Conservation (phyloP, 2,888 invertebrate species). For the Aphidoletes aphidimyza region DNA sequence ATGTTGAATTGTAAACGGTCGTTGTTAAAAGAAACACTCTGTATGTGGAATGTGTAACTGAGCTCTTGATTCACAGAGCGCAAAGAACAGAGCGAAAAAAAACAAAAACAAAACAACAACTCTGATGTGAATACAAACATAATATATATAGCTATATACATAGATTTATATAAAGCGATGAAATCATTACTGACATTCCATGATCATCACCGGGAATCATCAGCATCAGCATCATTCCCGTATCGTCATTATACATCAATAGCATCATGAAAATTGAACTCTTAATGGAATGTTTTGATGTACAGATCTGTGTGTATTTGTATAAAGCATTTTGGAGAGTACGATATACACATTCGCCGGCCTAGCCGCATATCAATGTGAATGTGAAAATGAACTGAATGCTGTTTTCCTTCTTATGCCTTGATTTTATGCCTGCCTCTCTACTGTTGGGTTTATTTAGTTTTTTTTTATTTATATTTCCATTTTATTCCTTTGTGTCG, state of each 20-base stretch:
- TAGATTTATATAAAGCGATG: not conserved
- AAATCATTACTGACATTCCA: conserved; percentile 37
- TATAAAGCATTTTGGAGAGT: not conserved
- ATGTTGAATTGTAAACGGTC: too few relatives aligned
- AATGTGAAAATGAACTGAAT: not conserved
- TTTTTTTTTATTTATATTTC: not conserved
- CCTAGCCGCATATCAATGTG: not conserved
- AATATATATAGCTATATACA: not conserved
- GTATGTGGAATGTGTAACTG: not conserved
- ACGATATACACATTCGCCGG: not conserved
- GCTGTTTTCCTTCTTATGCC: too few relatives aligned
- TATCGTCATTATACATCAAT: conserved; percentile 43
- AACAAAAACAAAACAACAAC: not conserved
- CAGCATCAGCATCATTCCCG: not conserved
- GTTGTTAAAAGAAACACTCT: too few relatives aligned
- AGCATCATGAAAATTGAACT: conserved; percentile 43
- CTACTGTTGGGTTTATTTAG: not conserved
- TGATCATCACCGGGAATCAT: conserved; percentile 13
- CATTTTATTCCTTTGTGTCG: not conserved
- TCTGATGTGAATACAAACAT: too few relatives aligned
- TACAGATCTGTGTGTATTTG: conserved; percentile 25
- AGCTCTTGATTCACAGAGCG: too few relatives aligned
- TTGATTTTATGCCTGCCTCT: not conserved
- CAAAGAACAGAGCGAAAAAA: too few relatives aligned
- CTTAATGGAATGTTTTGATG: conserved; percentile 45